phyloP scores from a whole-genome alignment of 92 coral and sea anemone species.

The Heliopora coerulea region DNA sequence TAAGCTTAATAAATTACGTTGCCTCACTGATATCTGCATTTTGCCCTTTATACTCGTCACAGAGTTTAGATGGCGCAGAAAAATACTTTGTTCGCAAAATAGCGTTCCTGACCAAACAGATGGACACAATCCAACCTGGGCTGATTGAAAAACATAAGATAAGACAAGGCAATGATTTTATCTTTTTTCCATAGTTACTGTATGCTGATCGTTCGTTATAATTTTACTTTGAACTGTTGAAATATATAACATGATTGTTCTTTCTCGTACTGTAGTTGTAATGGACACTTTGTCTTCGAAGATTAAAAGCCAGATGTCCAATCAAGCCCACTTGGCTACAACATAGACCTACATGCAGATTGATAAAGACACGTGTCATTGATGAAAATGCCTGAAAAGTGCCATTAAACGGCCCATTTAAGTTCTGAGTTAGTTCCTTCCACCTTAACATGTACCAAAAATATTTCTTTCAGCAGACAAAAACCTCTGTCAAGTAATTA shows the following conservation, averaged over 20 bases:
- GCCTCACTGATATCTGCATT: too few species aligned
- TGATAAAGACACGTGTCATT: not conserved
- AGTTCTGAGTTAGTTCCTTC: too few species aligned
- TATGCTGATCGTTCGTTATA: too few species aligned
- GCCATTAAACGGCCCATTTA: too few species aligned
- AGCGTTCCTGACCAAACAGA: slow-evolving; percentile 79
- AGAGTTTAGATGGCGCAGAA: slow-evolving; percentile 86
- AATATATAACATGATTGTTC: not conserved
- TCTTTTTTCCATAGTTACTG: too few species aligned
- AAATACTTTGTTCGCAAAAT: slow-evolving; percentile 83
- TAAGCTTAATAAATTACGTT: too few species aligned
- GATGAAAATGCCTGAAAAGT: not conserved
- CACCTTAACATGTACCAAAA: too few species aligned
- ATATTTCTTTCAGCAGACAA: too few species aligned
- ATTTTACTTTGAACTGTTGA: too few species aligned
- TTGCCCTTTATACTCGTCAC: too few species aligned
- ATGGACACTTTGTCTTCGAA: slow-evolving; percentile 70
- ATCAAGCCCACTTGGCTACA: slow-evolving; percentile 31
- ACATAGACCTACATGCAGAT: not conserved
- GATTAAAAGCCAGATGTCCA: slow-evolving; percentile 76
- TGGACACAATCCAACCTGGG: slow-evolving; percentile 87
- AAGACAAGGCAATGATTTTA: slow-evolving; percentile 96
- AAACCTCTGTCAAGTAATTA: too few species aligned
- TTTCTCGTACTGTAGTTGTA: slow-evolving; percentile 61
- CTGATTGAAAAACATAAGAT: slow-evolving; percentile 88